Conservation (phyloP, 2,888 invertebrate species). For the Drosophila setosimentum region DNA sequence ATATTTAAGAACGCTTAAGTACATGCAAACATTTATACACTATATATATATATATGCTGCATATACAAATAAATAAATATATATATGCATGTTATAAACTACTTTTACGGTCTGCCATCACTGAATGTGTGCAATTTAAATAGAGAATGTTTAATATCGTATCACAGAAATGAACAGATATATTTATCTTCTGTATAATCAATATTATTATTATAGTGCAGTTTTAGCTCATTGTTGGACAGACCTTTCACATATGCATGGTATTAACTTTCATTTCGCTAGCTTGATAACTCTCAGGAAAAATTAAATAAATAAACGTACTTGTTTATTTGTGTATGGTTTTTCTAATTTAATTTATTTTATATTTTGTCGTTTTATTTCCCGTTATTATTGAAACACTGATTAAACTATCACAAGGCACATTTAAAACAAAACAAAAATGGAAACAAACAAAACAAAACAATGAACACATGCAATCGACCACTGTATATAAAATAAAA, state of each 20-base stretch:
- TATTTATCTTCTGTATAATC: neutral
- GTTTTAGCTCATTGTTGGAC: slow-evolving; percentile 23
- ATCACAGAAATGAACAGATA: neutral
- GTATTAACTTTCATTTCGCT: neutral
- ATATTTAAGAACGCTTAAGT: neutral
- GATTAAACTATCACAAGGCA: slow-evolving; percentile 28
- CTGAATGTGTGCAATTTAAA: neutral
- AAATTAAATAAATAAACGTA: slow-evolving; percentile 5
- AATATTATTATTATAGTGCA: neutral
- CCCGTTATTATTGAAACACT: slow-evolving; percentile 21
- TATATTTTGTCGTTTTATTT: neutral
- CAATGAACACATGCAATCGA: slow-evolving; percentile 7
- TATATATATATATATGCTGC: neutral
- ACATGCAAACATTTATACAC: neutral
- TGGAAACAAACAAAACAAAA: slow-evolving; percentile 1
- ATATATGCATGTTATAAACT: slow-evolving; percentile 1
- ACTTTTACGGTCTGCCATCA: neutral
- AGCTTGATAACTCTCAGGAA: slow-evolving; percentile 29
- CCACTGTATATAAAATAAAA: slow-evolving; percentile 5
- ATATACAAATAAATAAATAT: no score
- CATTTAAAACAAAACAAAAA: neutral
- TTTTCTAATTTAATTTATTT: neutral
- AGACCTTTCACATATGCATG: slow-evolving; percentile 59
- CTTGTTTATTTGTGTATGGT: slow-evolving; percentile 2
- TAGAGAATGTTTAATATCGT: neutral